phyloP scores from a whole-genome alignment of 1,140 invertebrate species.

The Heliconius nattereri region DNA sequence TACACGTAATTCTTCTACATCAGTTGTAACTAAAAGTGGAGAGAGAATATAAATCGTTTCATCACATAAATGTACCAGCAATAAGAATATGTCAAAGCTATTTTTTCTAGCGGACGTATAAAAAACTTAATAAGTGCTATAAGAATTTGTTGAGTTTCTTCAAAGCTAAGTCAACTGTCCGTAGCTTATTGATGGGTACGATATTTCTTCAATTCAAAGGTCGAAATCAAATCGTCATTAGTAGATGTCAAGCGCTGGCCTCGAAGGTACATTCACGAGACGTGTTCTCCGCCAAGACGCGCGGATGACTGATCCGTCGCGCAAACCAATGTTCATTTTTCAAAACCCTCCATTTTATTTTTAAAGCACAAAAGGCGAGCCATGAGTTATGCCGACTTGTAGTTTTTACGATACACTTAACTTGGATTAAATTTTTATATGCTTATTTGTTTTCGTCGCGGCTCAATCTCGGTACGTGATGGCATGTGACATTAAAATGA shows the following conservation, averaged over 20 bases:
- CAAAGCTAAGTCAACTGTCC: constrained; percentile 28
- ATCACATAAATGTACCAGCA: background rate
- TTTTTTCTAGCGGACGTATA: constrained; percentile 3
- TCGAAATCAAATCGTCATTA: constrained; percentile 66
- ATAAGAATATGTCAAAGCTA: background rate
- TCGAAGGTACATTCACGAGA: constrained; percentile 48
- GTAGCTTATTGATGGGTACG: constrained; percentile 34
- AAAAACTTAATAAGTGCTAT: background rate
- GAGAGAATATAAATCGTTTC: background rate
- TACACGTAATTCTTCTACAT: no score
- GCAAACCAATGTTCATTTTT: constrained; percentile 78
- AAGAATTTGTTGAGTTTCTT: constrained; percentile 21
- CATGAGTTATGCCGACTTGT: constrained; percentile 76
- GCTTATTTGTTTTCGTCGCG: constrained; percentile 59
- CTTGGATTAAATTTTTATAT: constrained; percentile 75
- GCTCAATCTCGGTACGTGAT: constrained; percentile 66
- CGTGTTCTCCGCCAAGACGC: constrained; percentile 63
- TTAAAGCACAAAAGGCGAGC: constrained; percentile 71
- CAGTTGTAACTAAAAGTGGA: no score
- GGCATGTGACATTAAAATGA: constrained; percentile 81
- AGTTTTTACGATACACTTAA: constrained; percentile 76
- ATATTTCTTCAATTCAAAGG: constrained; percentile 47
- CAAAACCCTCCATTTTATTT: constrained; percentile 66
- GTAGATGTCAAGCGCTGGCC: constrained; percentile 49
- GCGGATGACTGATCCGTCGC: constrained; percentile 77